Percentiles rank a stretch among this genome's conserved stretches.
These are phyloP conservation scores for Propithecus deckenii DNA, from an alignment of 2,797 vertebrate species.

Conservation along the genomic window DNA sequence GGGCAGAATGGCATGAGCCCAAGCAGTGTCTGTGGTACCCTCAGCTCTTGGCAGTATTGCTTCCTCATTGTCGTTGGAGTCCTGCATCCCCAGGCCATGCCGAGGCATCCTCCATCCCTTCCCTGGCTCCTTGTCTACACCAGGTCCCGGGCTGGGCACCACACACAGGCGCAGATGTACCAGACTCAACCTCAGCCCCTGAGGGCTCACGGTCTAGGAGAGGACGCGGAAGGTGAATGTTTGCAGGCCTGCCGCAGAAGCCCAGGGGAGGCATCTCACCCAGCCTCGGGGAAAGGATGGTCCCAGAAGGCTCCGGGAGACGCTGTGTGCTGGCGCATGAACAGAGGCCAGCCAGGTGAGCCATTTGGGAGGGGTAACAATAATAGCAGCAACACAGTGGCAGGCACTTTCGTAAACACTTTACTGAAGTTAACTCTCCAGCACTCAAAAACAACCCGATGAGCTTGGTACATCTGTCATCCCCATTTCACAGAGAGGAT, in stretches of 20 bases:
- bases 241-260: neutral
- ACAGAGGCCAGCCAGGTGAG: neutral
- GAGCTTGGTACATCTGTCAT: fast-evolving
- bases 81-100: neutral
- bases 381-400: fast-evolving
- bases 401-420: neutral
- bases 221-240: neutral
- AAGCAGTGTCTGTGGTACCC: neutral
- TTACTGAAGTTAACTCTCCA: neutral
- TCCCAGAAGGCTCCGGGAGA: neutral
- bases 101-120: neutral
- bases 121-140: neutral
- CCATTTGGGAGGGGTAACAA: fast-evolving
- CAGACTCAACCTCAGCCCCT: neutral
- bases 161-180: neutral
- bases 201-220: no score
- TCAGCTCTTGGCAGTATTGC: neutral
- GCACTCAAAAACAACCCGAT: neutral
- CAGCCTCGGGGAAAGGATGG: no score
- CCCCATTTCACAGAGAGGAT: neutral
- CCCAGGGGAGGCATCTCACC: neutral
- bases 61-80: neutral
- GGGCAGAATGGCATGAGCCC: neutral
- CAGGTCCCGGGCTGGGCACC: neutral
- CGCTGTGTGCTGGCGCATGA: fast-evolving